Base-by-base conservation (phyloP, 2,797 vertebrate species). In the Dermochelys coriacea region DNA sequence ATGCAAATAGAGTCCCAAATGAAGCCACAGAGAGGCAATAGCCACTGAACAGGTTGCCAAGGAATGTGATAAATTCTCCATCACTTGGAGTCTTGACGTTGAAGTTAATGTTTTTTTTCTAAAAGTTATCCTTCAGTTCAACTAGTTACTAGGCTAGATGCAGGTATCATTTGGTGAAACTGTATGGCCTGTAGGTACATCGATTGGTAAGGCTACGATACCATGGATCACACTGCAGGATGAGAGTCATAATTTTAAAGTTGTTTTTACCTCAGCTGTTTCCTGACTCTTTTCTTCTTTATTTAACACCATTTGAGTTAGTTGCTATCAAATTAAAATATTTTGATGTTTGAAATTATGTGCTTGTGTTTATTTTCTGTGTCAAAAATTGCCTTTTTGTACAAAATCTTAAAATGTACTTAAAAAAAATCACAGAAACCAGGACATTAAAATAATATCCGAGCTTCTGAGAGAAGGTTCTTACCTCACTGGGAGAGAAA, bases 401-500 rank as follows among this genome's bases (percentile, higher is more conserved):
- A 45, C n/a, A 41, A 74, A 41, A 41, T 74, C 21, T 74, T 41
- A 16, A 55, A 55, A 64, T 64, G 59, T n/a, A 64, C 31, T 34
- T 2, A 61, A 61, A 31, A 57, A 31, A 15, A 61, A 61, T 61
- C 57, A 61, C 57, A 61, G 29, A 61, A 61, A 31, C 57, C 29
- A 71, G 21, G 34, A 86, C 52, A 12, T 77, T 71, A 49, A 82
- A 75, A 25, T 41, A 10, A 16, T 89, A 34, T 54, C 51, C 21
- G 34, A 80, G 51, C 14, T 21, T n/a, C 41, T 90, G 77, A 84
- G 29, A 49, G n/a, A 71, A 51, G 80, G 87, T 29, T 87, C 83
- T 49, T 86, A 94, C 23, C 64, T 88, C 91, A 86, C 31, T 61
- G 61, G 89, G 77, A 89, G 82, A 75, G 55, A 64, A 12, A 51